phyloP scores from a whole-genome alignment of 2,113 vertebrate species.

The Pangasianodon gigas region DNA sequence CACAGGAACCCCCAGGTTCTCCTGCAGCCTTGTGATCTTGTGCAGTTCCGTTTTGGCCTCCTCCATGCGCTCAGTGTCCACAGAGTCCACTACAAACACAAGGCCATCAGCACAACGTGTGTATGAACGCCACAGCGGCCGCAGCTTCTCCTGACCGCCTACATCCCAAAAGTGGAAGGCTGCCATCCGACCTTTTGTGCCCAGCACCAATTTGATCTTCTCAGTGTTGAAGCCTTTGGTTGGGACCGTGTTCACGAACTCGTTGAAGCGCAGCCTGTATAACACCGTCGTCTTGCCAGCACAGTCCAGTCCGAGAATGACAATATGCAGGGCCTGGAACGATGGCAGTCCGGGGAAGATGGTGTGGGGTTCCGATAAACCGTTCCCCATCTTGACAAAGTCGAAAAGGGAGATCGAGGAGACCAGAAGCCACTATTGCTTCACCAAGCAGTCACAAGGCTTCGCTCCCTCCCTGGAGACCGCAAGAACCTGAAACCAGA shows the following conservation, averaged over 20 bases:
- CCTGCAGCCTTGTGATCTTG: conserved; percentile 89
- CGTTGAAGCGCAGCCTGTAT: conserved; percentile 90
- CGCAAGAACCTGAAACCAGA: conserved; percentile 58
- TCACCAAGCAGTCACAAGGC: conserved; percentile 56
- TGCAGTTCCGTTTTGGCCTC: conserved; percentile 94
- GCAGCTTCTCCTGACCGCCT: conserved; percentile 91
- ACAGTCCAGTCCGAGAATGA: conserved; percentile 89
- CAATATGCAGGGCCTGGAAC: conserved; percentile 90
- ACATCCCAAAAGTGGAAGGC: conserved; percentile 97
- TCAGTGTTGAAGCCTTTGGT: conserved; percentile 95
- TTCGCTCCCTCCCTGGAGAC: conserved; percentile 53
- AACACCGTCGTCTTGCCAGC: conserved; percentile 92
- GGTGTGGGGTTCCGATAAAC: conserved; percentile 84
- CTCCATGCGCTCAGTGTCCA: conserved; percentile 89
- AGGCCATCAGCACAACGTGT: conserved; percentile 91
- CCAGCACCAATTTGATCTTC: conserved; percentile 86
- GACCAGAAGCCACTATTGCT: conserved; percentile 29
- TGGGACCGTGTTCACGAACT: conserved; percentile 94
- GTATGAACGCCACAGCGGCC: conserved; percentile 93
- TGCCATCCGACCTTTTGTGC: conserved; percentile 71
- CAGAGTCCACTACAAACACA: conserved; percentile 94
- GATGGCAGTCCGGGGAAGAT: conserved; percentile 82
- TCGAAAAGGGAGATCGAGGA: background rate
- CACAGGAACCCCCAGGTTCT: conserved; percentile 93
- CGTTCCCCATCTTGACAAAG: conserved; percentile 83